Base-by-base conservation (phyloP, 2,888 invertebrate genomes). In the Teleiodes luculella region DNA sequence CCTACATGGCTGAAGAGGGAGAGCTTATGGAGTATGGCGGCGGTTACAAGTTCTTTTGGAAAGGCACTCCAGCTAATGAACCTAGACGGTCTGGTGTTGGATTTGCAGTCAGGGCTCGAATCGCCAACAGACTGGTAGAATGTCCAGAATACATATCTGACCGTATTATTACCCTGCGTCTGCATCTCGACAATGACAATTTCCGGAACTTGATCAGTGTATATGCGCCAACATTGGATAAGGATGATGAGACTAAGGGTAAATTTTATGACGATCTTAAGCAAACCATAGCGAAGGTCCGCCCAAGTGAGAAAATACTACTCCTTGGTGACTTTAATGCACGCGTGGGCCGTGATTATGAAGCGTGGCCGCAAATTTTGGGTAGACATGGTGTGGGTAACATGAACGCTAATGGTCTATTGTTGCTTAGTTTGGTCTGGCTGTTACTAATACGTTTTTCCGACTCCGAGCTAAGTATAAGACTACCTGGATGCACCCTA, bases 401-500 rank as follows among this genome's bases (percentile, higher is more conserved):
- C 7, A 66, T 64, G 62, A 69, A 68, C 43, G 62, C 57, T 41
- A 67, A 65, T 37, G 67, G 67, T 0, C 61, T 56, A 11, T 16
- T 62, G 8, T 43, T 24, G 59, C 62, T 0, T 16, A 57, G 7
- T 55, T 58, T 31, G 13, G 57, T 0, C 48, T 65, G 0, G 52
- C 61, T 0, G 57, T 69, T 0, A 61, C 63, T 0, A 67, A 65
- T 46, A 66, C 63, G 0, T 43, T 65, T 54, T 68, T 66, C 13
- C 45, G 65, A 52, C 56, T 68, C 1, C 48, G 61, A 0, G 57
- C 50, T 0, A 69, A 67, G 37, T 14, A 64, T 24, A 67, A 70
- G n/a, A 59, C 56, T 0, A 63, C 65, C 0, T 66, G 65, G 64
- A 67, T 65, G 67, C 64, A 69, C 16, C 65, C 65, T 3, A 41